These are phyloP conservation scores for Phymastichus coffea DNA, from an alignment of 1,140 invertebrate genomes.

Conservation along the genomic window DNA sequence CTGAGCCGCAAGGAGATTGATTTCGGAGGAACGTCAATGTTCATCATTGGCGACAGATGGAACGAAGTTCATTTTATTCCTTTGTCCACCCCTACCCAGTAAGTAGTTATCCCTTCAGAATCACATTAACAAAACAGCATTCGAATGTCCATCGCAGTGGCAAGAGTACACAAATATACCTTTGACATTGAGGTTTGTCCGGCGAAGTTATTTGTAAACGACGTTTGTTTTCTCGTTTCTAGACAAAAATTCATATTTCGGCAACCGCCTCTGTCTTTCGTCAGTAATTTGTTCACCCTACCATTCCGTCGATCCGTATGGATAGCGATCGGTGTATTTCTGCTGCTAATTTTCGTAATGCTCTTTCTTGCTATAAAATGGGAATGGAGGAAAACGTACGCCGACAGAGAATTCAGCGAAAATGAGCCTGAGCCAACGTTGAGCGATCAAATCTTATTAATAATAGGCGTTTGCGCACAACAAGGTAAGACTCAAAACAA, in stretches of 20 bases:
- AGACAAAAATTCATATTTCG: slow-evolving; percentile 66
- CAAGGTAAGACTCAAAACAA: slow-evolving; percentile 38
- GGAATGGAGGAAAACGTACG: slow-evolving; percentile 49
- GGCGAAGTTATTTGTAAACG: too few species aligned
- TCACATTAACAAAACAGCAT: too few species aligned
- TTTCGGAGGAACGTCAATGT: slow-evolving; percentile 66
- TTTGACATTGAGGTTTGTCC: too few species aligned
- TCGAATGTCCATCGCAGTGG: too few species aligned
- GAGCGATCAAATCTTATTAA: slow-evolving; percentile 42
- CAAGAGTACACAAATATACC: too few species aligned
- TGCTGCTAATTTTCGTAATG: background rate
- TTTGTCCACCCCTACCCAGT: slow-evolving; percentile 61
- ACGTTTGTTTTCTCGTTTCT: background rate
- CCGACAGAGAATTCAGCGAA: slow-evolving; percentile 22
- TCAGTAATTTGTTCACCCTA: slow-evolving; percentile 64
- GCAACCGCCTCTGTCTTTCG: slow-evolving; percentile 66
- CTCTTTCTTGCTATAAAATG: slow-evolving; percentile 9
- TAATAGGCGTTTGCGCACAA: slow-evolving; percentile 41
- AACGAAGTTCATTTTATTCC: slow-evolving; percentile 63
- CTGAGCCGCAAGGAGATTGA: slow-evolving; percentile 61
- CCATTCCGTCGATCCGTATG: slow-evolving; percentile 64
- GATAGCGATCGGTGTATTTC: slow-evolving; percentile 48
- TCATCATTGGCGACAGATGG: slow-evolving; percentile 61
- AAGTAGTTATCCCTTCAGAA: background rate
- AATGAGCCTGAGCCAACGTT: slow-evolving; percentile 24